Evolutionary conservation across 2,113 vertebrate species (phyloP).

Genomic region (Dasyornis broadbenti): DNA sequence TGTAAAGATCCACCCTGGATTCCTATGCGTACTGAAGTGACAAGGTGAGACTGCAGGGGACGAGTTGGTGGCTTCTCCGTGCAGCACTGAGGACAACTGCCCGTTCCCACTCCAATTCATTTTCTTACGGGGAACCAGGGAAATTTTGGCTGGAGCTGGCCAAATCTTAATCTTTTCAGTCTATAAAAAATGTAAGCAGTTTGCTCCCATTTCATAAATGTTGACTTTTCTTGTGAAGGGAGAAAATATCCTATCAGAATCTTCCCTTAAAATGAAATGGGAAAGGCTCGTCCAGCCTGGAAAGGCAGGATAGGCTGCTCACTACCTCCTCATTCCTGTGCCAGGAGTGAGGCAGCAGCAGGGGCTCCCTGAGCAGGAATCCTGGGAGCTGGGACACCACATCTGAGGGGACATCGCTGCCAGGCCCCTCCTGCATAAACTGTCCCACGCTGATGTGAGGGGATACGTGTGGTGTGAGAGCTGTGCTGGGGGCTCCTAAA

Average conservation of each 20-base stretch:
- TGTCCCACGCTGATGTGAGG: rapidly evolving
- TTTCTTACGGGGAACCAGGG: constrained; percentile 41
- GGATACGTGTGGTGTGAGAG: not conserved
- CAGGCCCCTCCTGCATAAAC: not conserved
- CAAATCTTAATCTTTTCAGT: constrained; percentile 24
- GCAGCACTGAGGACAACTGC: not conserved
- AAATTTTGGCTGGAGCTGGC: constrained; percentile 18
- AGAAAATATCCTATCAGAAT: not conserved
- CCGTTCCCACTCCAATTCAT: not conserved
- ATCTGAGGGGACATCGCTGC: too few relatives aligned
- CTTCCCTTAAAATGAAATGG: not conserved
- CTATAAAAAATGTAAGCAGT: constrained; percentile 51
- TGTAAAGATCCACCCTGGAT: not conserved
- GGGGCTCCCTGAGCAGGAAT: not conserved
- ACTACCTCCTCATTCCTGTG: not conserved
- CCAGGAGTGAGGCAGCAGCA: not conserved
- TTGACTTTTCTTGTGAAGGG: not conserved
- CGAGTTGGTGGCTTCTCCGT: not conserved
- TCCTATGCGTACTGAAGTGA: constrained; percentile 12
- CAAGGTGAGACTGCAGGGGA: constrained; percentile 13
- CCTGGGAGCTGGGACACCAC: not conserved
- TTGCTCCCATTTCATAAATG: constrained; percentile 34
- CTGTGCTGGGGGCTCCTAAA: not conserved
- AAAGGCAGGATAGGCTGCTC: not conserved
- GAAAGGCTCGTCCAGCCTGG: not conserved